Evolutionary conservation across 2,797 vertebrate species (phyloP).

Genomic region (Neoniphon sammara): DNA sequence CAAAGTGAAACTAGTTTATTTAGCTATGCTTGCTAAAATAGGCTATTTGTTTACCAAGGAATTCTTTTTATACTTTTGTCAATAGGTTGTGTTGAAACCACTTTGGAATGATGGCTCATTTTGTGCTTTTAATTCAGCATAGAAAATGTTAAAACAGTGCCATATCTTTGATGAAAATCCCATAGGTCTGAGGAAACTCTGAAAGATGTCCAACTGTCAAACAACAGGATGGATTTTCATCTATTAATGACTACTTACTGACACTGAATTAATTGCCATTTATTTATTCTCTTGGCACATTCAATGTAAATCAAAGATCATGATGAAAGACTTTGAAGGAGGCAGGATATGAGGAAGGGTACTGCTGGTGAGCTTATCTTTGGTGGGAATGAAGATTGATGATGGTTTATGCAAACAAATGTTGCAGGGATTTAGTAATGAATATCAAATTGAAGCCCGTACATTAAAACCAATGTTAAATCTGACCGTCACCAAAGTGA

Average conservation of each 20-base stretch:
- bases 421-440: constrained; percentile 63
- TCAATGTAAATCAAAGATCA: constrained; percentile 65
- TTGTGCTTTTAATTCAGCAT: constrained; percentile 75
- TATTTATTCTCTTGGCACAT: constrained; percentile 79
- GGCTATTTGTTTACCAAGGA: constrained; percentile 81
- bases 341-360: constrained; percentile 36
- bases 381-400: constrained; percentile 87
- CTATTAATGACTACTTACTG: constrained; percentile 69
- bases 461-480: constrained; percentile 68
- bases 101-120: constrained; percentile 74
- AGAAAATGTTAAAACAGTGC: constrained; percentile 81
- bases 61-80: constrained; percentile 79
- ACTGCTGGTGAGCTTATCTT: constrained; percentile 64
- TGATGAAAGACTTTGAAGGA: constrained; percentile 39
- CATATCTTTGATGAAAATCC: constrained; percentile 80
- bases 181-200: constrained; percentile 66
- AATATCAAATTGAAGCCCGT: constrained; percentile 59
- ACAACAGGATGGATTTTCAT: constrained; percentile 68
- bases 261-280: constrained; percentile 80
- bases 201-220: constrained; percentile 63
- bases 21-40: constrained; percentile 85
- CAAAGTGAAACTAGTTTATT: constrained; percentile 80
- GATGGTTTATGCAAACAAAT: constrained; percentile 71
- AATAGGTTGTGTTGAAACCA: constrained; percentile 71
- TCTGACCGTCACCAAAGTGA: constrained; percentile 79